A percentile compares a stretch with the other conserved stretches of the same genome.
These are phyloP conservation scores for Vanessa atalanta DNA, from an alignment of 1,140 invertebrate genomes.

Conservation along the genomic window DNA sequence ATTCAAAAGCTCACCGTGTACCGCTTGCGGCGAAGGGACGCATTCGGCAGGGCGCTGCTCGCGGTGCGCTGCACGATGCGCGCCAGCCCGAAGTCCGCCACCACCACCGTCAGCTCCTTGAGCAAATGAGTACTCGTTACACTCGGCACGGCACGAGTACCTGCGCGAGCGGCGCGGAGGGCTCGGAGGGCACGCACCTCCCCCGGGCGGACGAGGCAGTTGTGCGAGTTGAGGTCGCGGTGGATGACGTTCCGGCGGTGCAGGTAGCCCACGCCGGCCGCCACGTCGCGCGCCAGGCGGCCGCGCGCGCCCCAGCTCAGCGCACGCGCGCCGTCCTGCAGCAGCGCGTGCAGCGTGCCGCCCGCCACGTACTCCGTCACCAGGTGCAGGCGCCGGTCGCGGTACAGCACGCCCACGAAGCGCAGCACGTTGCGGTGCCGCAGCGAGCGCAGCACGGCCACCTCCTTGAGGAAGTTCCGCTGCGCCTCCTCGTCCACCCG, in stretches of 20 bases:
- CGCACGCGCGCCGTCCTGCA: slow-evolving; percentile 82
- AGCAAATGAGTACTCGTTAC: background rate
- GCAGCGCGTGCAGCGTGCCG: slow-evolving; percentile 88
- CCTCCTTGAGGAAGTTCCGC: slow-evolving; percentile 96
- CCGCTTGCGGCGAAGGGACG: slow-evolving; percentile 76
- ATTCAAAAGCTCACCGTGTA: slow-evolving; percentile 69
- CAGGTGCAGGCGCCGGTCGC: slow-evolving; percentile 94
- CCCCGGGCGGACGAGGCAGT: slow-evolving; percentile 87
- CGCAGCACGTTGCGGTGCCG: slow-evolving; percentile 94
- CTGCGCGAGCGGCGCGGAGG: background rate
- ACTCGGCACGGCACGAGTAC: too few species aligned
- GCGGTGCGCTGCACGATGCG: slow-evolving; percentile 87
- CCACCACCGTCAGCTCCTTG: slow-evolving; percentile 92
- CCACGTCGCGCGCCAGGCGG: slow-evolving; percentile 94
- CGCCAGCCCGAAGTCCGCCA: slow-evolving; percentile 96
- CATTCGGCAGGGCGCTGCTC: slow-evolving; percentile 67
- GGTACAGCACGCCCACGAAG: slow-evolving; percentile 96
- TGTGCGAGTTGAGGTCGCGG: slow-evolving; percentile 97
- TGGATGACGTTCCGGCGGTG: slow-evolving; percentile 97
- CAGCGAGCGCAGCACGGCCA: slow-evolving; percentile 92
- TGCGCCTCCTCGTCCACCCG: slow-evolving; percentile 96
- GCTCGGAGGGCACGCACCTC: slow-evolving; percentile 18
- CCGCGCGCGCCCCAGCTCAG: slow-evolving; percentile 92
- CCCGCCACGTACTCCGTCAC: slow-evolving; percentile 96
- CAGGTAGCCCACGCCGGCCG: slow-evolving; percentile 95